phyloP scores from a whole-genome alignment of 2,113 vertebrate genomes.

The Dolichallabes microphthalmus region DNA sequence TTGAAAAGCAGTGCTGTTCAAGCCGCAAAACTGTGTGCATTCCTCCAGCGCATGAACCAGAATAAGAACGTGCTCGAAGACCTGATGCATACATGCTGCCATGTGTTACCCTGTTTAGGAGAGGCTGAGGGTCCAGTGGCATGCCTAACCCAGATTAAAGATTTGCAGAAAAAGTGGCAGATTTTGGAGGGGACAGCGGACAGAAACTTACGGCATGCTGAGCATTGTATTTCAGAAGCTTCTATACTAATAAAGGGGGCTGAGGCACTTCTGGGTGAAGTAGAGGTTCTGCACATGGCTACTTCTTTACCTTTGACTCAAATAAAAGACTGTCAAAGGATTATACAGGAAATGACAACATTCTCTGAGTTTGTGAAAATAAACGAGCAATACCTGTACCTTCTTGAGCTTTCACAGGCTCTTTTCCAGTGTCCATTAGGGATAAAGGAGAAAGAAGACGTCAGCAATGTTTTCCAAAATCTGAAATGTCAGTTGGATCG shows the following conservation, averaged over 20 bases:
- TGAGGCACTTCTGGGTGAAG: constrained; percentile 62
- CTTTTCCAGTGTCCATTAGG: constrained; percentile 79
- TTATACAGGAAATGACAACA: constrained; percentile 57
- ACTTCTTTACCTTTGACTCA: constrained; percentile 43
- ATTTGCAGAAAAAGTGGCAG: constrained; percentile 79
- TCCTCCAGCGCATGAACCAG: constrained; percentile 68
- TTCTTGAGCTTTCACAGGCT: constrained; percentile 73
- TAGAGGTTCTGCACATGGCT: constrained; percentile 67
- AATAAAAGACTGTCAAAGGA: constrained; percentile 53
- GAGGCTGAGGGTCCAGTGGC: constrained; percentile 75
- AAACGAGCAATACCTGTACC: constrained; percentile 66
- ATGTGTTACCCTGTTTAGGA: constrained; percentile 69
- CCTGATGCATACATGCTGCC: constrained; percentile 70
- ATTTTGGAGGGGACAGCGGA: constrained; percentile 72
- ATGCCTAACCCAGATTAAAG: constrained; percentile 75
- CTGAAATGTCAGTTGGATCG: constrained; percentile 70
- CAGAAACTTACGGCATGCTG: constrained; percentile 70
- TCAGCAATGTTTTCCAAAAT: constrained; percentile 69
- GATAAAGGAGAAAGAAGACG: constrained; percentile 73
- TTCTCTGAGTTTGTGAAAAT: constrained; percentile 71
- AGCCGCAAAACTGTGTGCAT: constrained; percentile 73
- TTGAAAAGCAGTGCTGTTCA: constrained; percentile 71
- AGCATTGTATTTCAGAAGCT: constrained; percentile 67
- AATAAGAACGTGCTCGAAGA: constrained; percentile 71
- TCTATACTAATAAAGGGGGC: constrained; percentile 66